Conservation (phyloP, 2,797 vertebrate species). For the Squalus acanthias region DNA sequence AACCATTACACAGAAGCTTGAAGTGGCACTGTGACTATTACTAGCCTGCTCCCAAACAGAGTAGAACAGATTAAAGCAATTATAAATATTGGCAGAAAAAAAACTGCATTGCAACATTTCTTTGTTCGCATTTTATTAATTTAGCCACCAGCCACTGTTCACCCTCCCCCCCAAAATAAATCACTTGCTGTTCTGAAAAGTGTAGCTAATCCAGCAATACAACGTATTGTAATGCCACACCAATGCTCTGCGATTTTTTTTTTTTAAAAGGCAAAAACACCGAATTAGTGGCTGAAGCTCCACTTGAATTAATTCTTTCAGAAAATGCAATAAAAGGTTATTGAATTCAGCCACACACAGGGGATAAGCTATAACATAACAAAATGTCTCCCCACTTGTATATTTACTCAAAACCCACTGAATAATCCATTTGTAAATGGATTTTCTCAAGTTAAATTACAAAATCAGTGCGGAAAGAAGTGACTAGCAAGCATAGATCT, state of each 20-base stretch:
- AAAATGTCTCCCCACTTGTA: not conserved
- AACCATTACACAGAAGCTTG: not conserved
- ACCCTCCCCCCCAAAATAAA: not conserved
- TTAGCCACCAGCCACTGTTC: not conserved
- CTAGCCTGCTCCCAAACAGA: not conserved
- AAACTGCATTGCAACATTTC: not conserved
- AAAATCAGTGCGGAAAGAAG: conserved; percentile 13
- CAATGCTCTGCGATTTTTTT: not conserved
- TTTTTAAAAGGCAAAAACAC: not conserved
- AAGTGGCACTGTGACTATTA: not conserved
- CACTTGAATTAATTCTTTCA: not conserved
- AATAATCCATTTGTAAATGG: conserved; percentile 31
- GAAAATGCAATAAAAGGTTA: conserved; percentile 34
- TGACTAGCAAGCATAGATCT: conserved; percentile 23
- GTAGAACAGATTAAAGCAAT: not conserved
- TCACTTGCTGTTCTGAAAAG: not conserved
- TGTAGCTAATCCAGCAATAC: not conserved
- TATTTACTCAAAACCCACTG: conserved; percentile 17
- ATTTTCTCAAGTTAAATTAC: conserved; percentile 5
- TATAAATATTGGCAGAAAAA: not conserved
- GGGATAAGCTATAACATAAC: conserved; percentile 13
- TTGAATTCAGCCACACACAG: conserved; percentile 12
- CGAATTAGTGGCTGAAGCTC: not conserved
- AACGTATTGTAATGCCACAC: not conserved
- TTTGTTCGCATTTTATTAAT: not conserved